These are phyloP conservation scores for Cyrtorhinus lividipennis DNA, from an alignment of 1,140 invertebrate genomes.

Conservation along the genomic window DNA sequence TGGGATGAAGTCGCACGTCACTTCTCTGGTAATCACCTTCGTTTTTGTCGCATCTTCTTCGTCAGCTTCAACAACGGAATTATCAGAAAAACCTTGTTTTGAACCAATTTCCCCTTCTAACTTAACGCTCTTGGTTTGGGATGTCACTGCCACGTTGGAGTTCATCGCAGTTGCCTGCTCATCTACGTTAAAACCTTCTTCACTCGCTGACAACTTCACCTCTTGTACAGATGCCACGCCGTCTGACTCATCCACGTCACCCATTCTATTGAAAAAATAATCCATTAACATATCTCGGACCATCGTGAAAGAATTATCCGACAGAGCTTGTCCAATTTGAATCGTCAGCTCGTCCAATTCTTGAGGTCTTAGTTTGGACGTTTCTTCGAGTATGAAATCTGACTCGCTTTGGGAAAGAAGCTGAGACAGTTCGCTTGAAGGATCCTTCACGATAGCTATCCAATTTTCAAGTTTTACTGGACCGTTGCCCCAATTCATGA, in stretches of 20 bases:
- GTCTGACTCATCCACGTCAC: not conserved
- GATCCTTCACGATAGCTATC: not conserved
- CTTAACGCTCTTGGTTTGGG: too few species aligned
- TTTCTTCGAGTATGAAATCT: not conserved
- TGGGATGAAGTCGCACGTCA: not conserved
- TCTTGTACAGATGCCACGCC: not conserved
- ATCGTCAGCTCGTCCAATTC: not conserved
- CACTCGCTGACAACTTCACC: not conserved
- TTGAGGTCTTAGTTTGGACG: not conserved
- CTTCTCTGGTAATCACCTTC: not conserved
- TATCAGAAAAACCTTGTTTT: too few species aligned
- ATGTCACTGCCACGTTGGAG: too few species aligned
- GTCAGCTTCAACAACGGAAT: not conserved
- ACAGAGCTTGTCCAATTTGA: not conserved
- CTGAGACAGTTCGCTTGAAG: not conserved
- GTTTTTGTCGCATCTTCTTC: not conserved
- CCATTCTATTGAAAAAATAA: not conserved
- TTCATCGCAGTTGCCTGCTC: not conserved
- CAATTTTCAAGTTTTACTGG: not conserved
- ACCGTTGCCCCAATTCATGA: not conserved
- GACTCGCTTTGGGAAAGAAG: not conserved
- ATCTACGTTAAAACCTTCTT: not conserved
- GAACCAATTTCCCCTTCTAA: too few species aligned
- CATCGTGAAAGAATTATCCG: not conserved
- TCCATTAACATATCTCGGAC: not conserved